These are phyloP conservation scores for Pogonomyrmex barbatus DNA, from an alignment of 1,140 invertebrate genomes.

Conservation along the genomic window DNA sequence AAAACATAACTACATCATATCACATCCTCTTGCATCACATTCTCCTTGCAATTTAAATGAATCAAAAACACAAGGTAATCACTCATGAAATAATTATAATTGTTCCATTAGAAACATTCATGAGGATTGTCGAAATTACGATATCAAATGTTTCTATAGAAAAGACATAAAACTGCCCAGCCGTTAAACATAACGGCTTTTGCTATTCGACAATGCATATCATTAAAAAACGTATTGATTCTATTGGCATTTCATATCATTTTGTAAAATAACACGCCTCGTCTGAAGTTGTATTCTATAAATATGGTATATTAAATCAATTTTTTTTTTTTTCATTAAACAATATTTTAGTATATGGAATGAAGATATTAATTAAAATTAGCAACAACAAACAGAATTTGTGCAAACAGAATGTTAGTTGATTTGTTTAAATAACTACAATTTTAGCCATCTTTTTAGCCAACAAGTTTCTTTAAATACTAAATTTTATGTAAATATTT, in stretches of 20 bases:
- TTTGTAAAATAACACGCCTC: constrained; percentile 50
- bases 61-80: constrained; percentile 2
- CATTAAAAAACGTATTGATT: constrained; percentile 41
- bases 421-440: not conserved
- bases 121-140: constrained; percentile 48
- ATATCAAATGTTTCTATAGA: constrained; percentile 68
- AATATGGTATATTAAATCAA: constrained; percentile 22
- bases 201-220: constrained; percentile 65
- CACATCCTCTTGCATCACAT: not conserved
- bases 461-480: not conserved
- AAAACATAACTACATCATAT: constrained; percentile 12
- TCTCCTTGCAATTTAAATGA: not conserved
- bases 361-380: constrained; percentile 8
- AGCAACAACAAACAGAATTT: not conserved
- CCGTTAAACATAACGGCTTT: constrained; percentile 63
- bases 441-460: not conserved
- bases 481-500: not conserved
- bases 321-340: not conserved
- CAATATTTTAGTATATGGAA: not conserved
- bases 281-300: constrained; percentile 56
- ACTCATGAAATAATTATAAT: not conserved
- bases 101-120: not conserved
- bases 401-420: not conserved
- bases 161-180: constrained; percentile 71
- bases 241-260: constrained; percentile 56